Evolutionary conservation across 2,888 invertebrate genomes (phyloP).

Genomic region (Abrostola tripartita): DNA sequence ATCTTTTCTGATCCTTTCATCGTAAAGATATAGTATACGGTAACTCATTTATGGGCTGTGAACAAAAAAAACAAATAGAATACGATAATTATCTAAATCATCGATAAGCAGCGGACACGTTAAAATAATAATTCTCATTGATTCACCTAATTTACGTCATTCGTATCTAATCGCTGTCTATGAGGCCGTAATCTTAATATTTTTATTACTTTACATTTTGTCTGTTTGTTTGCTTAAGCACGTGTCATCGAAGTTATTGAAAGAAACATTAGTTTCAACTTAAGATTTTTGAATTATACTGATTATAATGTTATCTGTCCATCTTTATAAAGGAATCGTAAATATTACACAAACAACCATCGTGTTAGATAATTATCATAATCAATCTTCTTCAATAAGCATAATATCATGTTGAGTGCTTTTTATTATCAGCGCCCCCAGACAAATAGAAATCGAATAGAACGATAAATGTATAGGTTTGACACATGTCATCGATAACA

Average conservation of each 20-base stretch:
- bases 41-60: conserved; percentile 20
- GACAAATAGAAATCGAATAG: too few species aligned
- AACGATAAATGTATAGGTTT: too few species aligned
- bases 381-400: too few species aligned
- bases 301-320: too few species aligned
- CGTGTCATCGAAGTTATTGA: background rate
- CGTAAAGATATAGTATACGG: background rate
- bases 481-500: too few species aligned
- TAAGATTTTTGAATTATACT: too few species aligned
- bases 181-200: conserved; percentile 23
- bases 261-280: too few species aligned
- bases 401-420: too few species aligned
- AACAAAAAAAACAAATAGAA: conserved; percentile 36
- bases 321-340: too few species aligned
- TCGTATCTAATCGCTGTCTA: conserved; percentile 25
- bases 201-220: background rate
- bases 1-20: background rate
- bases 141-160: conserved; percentile 34
- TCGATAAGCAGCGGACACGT: conserved; percentile 33
- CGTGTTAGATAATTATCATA: too few species aligned
- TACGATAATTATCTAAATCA: conserved; percentile 34
- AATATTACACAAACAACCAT: too few species aligned
- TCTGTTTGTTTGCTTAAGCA: conserved; percentile 2
- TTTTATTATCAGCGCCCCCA: too few species aligned
- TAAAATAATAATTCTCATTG: conserved; percentile 25